Percentiles rank a stretch among this genome's conserved stretches.
phyloP scores from a whole-genome alignment of 1,140 invertebrate species.

The Papilio polytes region DNA sequence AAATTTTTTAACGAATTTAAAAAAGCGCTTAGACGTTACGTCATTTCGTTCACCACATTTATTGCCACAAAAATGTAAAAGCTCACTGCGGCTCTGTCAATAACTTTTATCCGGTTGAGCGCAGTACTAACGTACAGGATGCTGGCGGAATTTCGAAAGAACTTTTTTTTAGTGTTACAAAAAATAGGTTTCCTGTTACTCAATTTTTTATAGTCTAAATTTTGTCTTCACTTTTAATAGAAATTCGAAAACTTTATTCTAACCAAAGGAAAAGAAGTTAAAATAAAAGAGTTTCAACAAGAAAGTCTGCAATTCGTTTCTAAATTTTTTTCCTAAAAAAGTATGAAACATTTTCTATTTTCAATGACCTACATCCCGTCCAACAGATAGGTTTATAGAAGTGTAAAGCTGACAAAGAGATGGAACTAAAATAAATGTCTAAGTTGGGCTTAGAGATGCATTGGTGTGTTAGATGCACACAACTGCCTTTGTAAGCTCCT shows the following conservation, averaged over 20 bases:
- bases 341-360: not conserved
- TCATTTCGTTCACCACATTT: no score
- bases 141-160: not conserved
- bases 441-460: not conserved
- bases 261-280: no score
- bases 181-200: not conserved
- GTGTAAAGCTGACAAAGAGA: conserved; percentile 3
- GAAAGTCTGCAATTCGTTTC: no score
- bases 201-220: not conserved
- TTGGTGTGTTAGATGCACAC: not conserved
- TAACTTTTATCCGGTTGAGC: conserved; percentile 3
- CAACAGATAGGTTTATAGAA: no score
- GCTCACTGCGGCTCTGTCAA: conserved; percentile 9
- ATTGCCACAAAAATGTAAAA: no score
- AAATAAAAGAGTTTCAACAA: no score
- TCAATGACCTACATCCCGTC: not conserved
- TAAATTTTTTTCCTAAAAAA: no score
- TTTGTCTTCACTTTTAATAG: no score
- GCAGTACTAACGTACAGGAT: not conserved
- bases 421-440: not conserved
- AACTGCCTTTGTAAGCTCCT: not conserved
- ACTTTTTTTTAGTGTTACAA: not conserved
- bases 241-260: no score
- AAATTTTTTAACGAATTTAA: no score
- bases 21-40: no score